Percentiles rank a stretch among this genome's conserved stretches.
These are phyloP conservation scores for Bombus turneri DNA, from an alignment of 1,140 invertebrate genomes.

Conservation along the genomic window DNA sequence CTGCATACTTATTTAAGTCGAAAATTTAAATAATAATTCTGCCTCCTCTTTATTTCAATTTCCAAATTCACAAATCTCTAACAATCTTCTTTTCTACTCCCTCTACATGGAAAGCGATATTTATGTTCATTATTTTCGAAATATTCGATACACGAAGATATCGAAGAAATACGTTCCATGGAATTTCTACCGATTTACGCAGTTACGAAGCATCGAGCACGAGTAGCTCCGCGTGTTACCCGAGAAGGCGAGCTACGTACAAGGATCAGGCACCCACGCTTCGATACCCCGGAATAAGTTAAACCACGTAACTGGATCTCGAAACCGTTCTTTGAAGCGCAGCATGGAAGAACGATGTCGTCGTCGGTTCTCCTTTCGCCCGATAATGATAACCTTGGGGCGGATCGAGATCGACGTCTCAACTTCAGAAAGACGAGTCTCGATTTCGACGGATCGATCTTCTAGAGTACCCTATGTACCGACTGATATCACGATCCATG, in stretches of 20 bases:
- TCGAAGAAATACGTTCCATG: not conserved
- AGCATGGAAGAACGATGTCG: constrained; percentile 7
- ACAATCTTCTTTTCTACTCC: not conserved
- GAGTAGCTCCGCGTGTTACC: constrained; percentile 35
- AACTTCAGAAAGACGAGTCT: constrained; percentile 3
- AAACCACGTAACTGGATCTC: constrained; percentile 52
- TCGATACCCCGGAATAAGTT: constrained; percentile 48
- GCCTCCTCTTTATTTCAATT: not conserved
- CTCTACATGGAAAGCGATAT: not conserved
- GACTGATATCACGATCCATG: constrained; percentile 26
- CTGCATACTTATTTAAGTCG: too few relatives aligned
- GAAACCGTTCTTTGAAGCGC: constrained; percentile 34
- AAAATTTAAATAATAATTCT: too few relatives aligned
- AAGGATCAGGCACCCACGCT: constrained; percentile 35
- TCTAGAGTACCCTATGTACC: constrained; percentile 15
- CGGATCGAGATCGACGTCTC: constrained; percentile 44
- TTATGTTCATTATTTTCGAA: not conserved
- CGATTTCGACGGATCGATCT: constrained; percentile 39
- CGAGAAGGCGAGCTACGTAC: not conserved
- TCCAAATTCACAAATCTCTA: not conserved
- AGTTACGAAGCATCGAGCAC: not conserved
- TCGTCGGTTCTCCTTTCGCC: not conserved
- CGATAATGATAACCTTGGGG: constrained; percentile 42
- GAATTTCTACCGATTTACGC: constrained; percentile 10
- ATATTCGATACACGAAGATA: not conserved